A percentile compares a stretch with the other conserved stretches of the same genome.
Conservation (phyloP, 2,888 invertebrate genomes). For the Platycnemis pennipes region DNA sequence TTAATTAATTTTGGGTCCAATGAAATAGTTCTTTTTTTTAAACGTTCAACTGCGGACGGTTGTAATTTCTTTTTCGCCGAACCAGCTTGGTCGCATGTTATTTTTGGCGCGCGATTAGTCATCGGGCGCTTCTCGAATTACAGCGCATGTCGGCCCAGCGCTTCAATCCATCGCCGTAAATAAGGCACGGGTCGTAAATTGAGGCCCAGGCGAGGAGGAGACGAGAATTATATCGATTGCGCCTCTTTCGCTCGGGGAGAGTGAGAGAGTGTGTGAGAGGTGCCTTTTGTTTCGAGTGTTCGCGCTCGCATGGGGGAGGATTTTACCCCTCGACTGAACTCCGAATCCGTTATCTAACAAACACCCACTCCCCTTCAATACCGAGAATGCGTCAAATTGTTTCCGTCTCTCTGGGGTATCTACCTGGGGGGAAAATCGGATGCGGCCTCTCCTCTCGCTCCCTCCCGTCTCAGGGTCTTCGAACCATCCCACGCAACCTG, state of each 20-base stretch:
- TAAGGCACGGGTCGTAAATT: neutral
- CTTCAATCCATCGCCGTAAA: neutral
- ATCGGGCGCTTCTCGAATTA: neutral
- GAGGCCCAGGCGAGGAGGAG: neutral
- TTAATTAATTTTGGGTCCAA: neutral
- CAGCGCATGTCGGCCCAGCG: neutral
- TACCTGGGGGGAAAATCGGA: constrained; percentile 8
- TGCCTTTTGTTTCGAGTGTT: no score
- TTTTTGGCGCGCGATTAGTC: neutral
- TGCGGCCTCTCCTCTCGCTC: neutral
- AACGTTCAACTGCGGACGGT: neutral
- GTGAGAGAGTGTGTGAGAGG: no score
- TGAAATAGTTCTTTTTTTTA: neutral
- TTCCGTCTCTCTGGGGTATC: neutral
- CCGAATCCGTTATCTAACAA: neutral
- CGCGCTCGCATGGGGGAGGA: neutral
- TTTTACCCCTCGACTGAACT: neutral
- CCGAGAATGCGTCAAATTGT: neutral
- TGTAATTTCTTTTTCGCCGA: no score
- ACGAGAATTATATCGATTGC: neutral
- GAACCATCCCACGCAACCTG: neutral
- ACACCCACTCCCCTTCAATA: neutral
- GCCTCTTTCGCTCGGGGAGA: neutral
- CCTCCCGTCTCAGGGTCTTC: neutral
- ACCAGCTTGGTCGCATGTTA: neutral